Conservation (phyloP, 2,113 vertebrate genomes). For the Campylorhamphus procurvoides region DNA sequence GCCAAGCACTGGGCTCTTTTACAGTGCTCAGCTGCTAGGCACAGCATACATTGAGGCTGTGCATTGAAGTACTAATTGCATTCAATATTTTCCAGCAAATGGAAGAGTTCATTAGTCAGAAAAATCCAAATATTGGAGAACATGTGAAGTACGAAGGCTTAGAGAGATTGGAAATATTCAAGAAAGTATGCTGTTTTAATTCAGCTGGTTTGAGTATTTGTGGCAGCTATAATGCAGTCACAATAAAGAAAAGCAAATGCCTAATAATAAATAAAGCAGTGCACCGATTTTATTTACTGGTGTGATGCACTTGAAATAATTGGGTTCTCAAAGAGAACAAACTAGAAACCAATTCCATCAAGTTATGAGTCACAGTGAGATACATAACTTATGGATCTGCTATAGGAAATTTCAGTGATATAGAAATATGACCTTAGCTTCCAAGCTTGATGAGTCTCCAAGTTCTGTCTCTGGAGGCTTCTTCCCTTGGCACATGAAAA, state of each 20-base stretch:
- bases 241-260: conserved; percentile 25
- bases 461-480: neutral
- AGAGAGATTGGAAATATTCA: neutral
- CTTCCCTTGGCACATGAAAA: neutral
- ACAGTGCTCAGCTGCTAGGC: conserved; percentile 12
- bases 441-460: neutral
- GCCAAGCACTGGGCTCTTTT: neutral
- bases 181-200: neutral
- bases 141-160: neutral
- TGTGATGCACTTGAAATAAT: conserved; percentile 42
- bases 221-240: neutral
- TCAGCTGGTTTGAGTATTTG: neutral
- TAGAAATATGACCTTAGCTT: neutral
- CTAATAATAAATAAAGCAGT: conserved; percentile 35
- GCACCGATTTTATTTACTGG: conserved; percentile 8
- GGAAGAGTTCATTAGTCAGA: conserved; percentile 38
- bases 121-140: conserved; percentile 23
- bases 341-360: neutral
- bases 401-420: neutral
- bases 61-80: conserved; percentile 6
- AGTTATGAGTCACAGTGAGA: neutral
- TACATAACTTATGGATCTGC: neutral
- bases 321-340: conserved; percentile 29
- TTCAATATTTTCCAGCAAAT: conserved; percentile 25
- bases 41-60: neutral